A percentile compares a stretch with the other conserved stretches of the same genome.
Conservation (phyloP, 2,888 invertebrate species). For the Xylocampa areola region DNA sequence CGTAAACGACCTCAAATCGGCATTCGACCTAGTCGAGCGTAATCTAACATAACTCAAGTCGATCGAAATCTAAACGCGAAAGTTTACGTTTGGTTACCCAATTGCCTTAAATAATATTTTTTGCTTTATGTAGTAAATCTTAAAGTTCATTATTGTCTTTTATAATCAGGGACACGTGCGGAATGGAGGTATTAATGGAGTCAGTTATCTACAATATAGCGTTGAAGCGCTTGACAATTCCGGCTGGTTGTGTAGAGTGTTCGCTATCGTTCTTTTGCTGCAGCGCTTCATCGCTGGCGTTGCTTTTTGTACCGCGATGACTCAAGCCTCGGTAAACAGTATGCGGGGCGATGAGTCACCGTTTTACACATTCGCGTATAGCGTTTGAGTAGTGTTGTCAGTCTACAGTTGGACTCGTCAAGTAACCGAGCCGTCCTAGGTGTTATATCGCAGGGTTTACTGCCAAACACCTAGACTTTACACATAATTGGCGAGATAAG, state of each 20-base stretch:
- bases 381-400: constrained; percentile 89
- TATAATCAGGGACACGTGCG: constrained; percentile 82
- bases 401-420: constrained; percentile 88
- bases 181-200: constrained; percentile 89
- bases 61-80: constrained; percentile 86
- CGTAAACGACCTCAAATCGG: constrained; percentile 88
- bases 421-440: constrained; percentile 83
- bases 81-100: constrained; percentile 83
- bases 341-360: constrained; percentile 90
- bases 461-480: constrained; percentile 81
- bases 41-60: constrained; percentile 86
- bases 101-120: constrained; percentile 50
- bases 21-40: constrained; percentile 88
- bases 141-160: constrained; percentile 74
- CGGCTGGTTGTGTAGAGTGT: constrained; percentile 60
- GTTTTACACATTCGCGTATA: constrained; percentile 90
- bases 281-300: constrained; percentile 82
- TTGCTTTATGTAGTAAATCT: constrained; percentile 48
- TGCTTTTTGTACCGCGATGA: constrained; percentile 81
- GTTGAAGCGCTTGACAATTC: constrained; percentile 78
- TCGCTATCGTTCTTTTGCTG: constrained; percentile 55
- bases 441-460: constrained; percentile 85
- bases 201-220: constrained; percentile 74
- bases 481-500: constrained; percentile 73
- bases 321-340: constrained; percentile 90